Evolutionary conservation across 2,113 vertebrate species (phyloP), one percentile per base, ranked within the genome.

Genomic region (Motacilla alba): DNA sequence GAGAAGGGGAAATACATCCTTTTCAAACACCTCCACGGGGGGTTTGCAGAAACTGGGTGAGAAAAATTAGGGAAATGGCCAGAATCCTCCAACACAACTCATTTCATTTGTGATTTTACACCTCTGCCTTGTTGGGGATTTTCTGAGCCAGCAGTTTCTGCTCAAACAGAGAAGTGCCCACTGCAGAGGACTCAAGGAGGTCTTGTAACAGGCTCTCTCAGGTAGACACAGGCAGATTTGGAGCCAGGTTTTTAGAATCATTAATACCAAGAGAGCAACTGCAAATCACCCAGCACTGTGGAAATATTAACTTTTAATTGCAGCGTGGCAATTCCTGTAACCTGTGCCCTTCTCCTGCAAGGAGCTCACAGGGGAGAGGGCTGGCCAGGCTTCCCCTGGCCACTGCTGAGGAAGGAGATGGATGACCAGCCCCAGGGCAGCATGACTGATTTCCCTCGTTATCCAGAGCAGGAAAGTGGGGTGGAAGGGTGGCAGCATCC

Each of bases 381-480:
- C 41, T 47, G 62, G 39, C 52, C 58, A 41, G 63, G 59, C 17
- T 68, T 81, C 19, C 24, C 43, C 43, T 46, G 33, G 37, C 18
- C 63, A 15, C 19, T 46, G 33, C 39, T 46, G 28, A 62, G 47
- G 47, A 78, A 62, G 4, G 73, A 88, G 95, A 82, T 80, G 77
- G 90, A 97, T 93, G 70, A n/a, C 16, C 63, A 77, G 69, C 77
- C 90, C 74, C 13, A 3, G 70, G 93, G 69, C 6, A 1, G 52
- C 2, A 4, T 81, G 89, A 95, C 66, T 91, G 93, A 96, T 97
- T 91, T 87, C 63, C 67, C 83, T 96, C 44, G 0, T 95, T 95
- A 95, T 59, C 31, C 39, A 4, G 19, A 69, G 74, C 41, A 5
- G 52, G 81, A 94, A 89, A 93, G 78, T 75, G 83, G 87, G 77